Evolutionary conservation across 1,140 invertebrate species (phyloP), one percentile per base, ranked within the genome.

Genomic region (Chymomyza costata): DNA sequence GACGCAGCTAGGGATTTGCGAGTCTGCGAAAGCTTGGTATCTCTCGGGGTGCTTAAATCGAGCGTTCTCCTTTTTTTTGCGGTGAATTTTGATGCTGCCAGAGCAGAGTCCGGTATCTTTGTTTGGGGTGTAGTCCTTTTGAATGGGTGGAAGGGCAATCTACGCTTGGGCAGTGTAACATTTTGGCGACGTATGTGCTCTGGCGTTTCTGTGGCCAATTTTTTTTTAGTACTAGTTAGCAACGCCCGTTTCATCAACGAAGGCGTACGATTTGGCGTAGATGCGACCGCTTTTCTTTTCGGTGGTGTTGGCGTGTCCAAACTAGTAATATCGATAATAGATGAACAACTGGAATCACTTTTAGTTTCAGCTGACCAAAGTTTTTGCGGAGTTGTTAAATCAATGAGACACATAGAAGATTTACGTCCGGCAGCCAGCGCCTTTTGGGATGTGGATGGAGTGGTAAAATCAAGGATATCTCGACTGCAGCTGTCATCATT

Each of bases 161-260:
- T 64, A 0, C 67, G 59, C 7, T 2, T 38, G 0, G 73, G 67
- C 6, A 60, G 34, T 2, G 50, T 61, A 0, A 47, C 17, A 28
- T 57, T 50, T 25, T 70, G 61, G 8, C 71, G 66, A 16, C 62
- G 51, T 7, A 41, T 8, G 1, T 48, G 2, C 35, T 40, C 47
- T n/a, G 50, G 15, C 5, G 19, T 30, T 6, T 30, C n/a, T 11
- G 34, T 51, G 6, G 13, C 25, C 11, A 62, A 55, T 37, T 73
- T 58, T 28, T 83, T 84, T 7, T 84, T 84, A 21, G 71, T 69
- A 19, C 81, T 84, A 7, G 74, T 80, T 1, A 84, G 38, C 17
- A 84, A 15, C 2, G 71, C 82, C 25, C 76, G 47, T 47, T 84
- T 84, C 59, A 83, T 80, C 6, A 84, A 25, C 0, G 82, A 82